Evolutionary conservation across 1,140 invertebrate species (phyloP).

Genomic region (Camponotus floridanus): DNA sequence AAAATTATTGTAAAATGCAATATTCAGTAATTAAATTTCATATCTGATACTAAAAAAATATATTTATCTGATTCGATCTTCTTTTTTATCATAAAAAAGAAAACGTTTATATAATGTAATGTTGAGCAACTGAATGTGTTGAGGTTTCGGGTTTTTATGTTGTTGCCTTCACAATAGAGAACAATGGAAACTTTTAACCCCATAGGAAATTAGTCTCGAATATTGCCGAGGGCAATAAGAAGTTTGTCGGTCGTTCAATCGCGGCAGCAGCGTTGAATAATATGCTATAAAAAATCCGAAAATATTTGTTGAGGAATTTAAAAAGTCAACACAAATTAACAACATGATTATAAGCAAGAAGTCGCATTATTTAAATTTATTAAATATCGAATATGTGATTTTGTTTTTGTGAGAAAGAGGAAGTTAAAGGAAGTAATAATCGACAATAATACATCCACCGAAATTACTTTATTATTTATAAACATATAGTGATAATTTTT

Average conservation of each 20-base stretch:
- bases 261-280: not conserved
- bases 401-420: not conserved
- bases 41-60: not conserved
- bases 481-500: not conserved
- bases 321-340: not conserved
- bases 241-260: conserved; percentile 2
- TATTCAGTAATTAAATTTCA: not conserved
- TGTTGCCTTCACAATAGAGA: conserved; percentile 35
- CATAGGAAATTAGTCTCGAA: conserved; percentile 42
- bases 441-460: not conserved
- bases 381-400: not conserved
- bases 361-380: not conserved
- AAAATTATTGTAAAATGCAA: not conserved
- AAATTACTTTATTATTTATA: not conserved
- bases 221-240: conserved; percentile 32
- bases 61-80: not conserved
- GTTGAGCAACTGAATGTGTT: not conserved
- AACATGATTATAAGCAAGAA: not conserved
- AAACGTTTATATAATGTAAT: not conserved
- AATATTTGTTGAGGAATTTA: not conserved
- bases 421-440: not conserved
- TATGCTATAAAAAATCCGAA: conserved; percentile 5
- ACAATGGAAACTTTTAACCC: conserved; percentile 47
- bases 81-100: conserved; percentile 11
- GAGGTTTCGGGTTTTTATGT: conserved; percentile 25